Conservation (phyloP, 2,113 vertebrate genomes). For the Copsychus sechellarum region DNA sequence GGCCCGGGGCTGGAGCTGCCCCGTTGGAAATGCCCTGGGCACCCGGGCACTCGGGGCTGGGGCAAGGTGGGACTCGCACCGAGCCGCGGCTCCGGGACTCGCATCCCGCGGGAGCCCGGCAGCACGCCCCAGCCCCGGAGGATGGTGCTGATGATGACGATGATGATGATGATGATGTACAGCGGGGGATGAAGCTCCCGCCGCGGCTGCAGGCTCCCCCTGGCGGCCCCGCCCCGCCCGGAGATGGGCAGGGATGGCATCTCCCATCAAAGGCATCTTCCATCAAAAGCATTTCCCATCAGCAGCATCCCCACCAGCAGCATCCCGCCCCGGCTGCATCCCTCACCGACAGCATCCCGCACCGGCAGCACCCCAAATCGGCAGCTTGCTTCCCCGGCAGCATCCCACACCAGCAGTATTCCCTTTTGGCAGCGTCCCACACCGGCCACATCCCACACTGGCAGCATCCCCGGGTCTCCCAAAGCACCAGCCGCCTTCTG, state of each 20-base stretch:
- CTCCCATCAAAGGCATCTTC: neutral
- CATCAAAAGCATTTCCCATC: neutral
- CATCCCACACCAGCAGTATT: neutral
- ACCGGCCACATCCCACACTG: neutral
- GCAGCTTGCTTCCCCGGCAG: no score
- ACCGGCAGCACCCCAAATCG: accelerated
- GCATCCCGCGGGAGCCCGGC: neutral
- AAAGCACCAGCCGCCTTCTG: neutral
- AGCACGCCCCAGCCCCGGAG: neutral
- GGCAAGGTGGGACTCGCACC: no score
- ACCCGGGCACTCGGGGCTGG: accelerated
- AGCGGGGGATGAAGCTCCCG: neutral
- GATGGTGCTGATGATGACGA: neutral
- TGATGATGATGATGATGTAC: neutral
- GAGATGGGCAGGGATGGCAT: neutral
- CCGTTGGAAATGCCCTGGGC: accelerated
- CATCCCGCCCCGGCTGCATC: neutral
- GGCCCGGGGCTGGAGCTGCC: neutral
- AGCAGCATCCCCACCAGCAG: neutral
- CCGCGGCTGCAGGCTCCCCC: neutral
- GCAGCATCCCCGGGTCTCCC: neutral
- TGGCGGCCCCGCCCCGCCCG: neutral
- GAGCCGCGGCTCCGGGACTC: neutral
- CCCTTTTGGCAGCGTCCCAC: neutral
- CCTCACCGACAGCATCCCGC: neutral